phyloP scores from a whole-genome alignment of 2,888 invertebrate genomes.

The Watsonalla cultraria region DNA sequence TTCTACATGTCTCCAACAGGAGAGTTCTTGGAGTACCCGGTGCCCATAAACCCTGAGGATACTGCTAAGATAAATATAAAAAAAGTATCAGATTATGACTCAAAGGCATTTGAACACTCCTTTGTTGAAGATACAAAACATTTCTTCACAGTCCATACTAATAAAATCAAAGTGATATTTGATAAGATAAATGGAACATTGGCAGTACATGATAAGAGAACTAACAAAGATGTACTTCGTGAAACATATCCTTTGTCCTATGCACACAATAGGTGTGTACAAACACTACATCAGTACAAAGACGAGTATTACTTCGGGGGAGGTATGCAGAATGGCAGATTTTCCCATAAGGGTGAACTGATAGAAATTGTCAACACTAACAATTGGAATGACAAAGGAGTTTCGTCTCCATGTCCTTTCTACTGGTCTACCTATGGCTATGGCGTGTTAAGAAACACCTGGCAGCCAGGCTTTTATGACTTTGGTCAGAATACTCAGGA shows the following conservation, averaged over 20 bases:
- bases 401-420: constrained; percentile 65
- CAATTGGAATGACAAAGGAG: constrained; percentile 60
- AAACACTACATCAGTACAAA: constrained; percentile 40
- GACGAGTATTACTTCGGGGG: constrained; percentile 66
- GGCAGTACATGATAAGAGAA: constrained; percentile 46
- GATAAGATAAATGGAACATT: constrained; percentile 52
- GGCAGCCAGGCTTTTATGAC: constrained; percentile 60
- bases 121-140: constrained; percentile 29
- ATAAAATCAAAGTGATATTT: constrained; percentile 50
- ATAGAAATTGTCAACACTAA: constrained; percentile 60
- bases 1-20: constrained; percentile 62
- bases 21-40: constrained; percentile 54
- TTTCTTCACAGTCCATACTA: constrained; percentile 42
- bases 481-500: constrained; percentile 41
- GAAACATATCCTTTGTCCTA: constrained; percentile 50
- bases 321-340: constrained; percentile 71
- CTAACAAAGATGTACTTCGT: constrained; percentile 46
- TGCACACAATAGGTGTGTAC: constrained; percentile 32
- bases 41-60: constrained; percentile 48
- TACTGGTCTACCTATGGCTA: constrained; percentile 68
- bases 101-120: constrained; percentile 45
- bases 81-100: constrained; percentile 45
- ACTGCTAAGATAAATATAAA: constrained; percentile 55
- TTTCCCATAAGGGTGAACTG: constrained; percentile 57
- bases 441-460: constrained; percentile 63